Evolutionary conservation across 2,113 vertebrate genomes (phyloP).

Genomic region (Chloroceryle aenea): DNA sequence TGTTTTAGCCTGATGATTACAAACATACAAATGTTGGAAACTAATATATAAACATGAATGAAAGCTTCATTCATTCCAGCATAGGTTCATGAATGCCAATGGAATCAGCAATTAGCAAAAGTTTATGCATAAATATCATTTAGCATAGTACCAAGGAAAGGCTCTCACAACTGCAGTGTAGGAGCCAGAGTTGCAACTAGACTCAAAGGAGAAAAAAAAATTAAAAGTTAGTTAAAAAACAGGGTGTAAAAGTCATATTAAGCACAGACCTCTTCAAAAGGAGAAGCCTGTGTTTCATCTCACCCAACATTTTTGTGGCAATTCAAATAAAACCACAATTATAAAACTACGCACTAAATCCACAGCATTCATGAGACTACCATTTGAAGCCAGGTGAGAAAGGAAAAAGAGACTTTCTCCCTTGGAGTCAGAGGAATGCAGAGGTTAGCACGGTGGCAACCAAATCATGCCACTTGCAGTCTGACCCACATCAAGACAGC

Average conservation of each 20-base stretch:
- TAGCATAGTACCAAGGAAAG: not conserved
- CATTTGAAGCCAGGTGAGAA: constrained; percentile 58
- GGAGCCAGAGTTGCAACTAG: not conserved
- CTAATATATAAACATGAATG: constrained; percentile 69
- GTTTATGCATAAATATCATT: constrained; percentile 31
- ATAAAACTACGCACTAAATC: not conserved
- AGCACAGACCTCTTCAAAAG: constrained; percentile 44
- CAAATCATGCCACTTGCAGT: constrained; percentile 1
- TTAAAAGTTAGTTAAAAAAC: constrained; percentile 42
- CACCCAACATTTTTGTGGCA: constrained; percentile 36
- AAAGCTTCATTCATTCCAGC: constrained; percentile 26
- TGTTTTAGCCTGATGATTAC: constrained; percentile 6
- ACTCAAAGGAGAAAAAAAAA: constrained; percentile 31
- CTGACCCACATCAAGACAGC: constrained; percentile 27
- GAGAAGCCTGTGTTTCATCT: constrained; percentile 15
- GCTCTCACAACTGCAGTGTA: not conserved
- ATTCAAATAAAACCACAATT: constrained; percentile 65
- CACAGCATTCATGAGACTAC: not conserved
- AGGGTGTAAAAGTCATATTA: constrained; percentile 50
- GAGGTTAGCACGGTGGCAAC: not conserved
- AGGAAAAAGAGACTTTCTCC: constrained; percentile 12
- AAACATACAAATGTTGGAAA: constrained; percentile 58
- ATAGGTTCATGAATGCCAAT: constrained; percentile 14
- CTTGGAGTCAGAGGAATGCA: not conserved
- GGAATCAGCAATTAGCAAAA: constrained; percentile 54